A percentile compares a stretch with the other conserved stretches of the same genome.
These are phyloP conservation scores for Bombus superbus DNA, from an alignment of 1,140 invertebrate species.

Conservation along the genomic window DNA sequence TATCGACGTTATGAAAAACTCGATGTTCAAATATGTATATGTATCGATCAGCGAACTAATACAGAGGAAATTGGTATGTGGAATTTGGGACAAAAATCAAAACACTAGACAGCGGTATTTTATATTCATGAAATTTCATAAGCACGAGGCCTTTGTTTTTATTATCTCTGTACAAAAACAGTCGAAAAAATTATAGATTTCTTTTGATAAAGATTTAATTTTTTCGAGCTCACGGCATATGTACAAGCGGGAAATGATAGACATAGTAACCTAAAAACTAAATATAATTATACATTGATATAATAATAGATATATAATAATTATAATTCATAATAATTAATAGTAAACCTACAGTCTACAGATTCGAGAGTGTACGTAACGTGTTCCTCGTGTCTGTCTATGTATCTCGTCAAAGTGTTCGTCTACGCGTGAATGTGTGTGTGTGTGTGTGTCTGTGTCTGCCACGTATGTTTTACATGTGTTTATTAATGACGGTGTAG, in stretches of 20 bases:
- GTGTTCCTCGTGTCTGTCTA: conserved; percentile 47
- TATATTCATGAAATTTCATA: conserved; percentile 83
- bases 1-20: neutral
- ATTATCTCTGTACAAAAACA: conserved; percentile 83
- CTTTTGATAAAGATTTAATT: conserved; percentile 80
- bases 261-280: conserved; percentile 79
- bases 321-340: conserved; percentile 75
- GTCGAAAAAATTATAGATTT: conserved; percentile 83
- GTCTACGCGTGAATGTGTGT: conserved; percentile 40
- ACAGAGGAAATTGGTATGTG: neutral
- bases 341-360: conserved; percentile 77
- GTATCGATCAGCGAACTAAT: neutral
- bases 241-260: conserved; percentile 82
- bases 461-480: conserved; percentile 15
- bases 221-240: conserved; percentile 82
- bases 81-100: neutral
- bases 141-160: conserved; percentile 83
- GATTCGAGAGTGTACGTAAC: conserved; percentile 69
- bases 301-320: conserved; percentile 79
- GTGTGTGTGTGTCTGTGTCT: conserved; percentile 27
- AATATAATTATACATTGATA: conserved; percentile 82
- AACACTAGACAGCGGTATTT: conserved; percentile 40
- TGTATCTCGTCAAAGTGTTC: conserved; percentile 46
- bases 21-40: neutral
- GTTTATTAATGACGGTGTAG: neutral